These are phyloP conservation scores for Alces alces DNA, from an alignment of 2,113 vertebrate genomes.

Conservation along the genomic window DNA sequence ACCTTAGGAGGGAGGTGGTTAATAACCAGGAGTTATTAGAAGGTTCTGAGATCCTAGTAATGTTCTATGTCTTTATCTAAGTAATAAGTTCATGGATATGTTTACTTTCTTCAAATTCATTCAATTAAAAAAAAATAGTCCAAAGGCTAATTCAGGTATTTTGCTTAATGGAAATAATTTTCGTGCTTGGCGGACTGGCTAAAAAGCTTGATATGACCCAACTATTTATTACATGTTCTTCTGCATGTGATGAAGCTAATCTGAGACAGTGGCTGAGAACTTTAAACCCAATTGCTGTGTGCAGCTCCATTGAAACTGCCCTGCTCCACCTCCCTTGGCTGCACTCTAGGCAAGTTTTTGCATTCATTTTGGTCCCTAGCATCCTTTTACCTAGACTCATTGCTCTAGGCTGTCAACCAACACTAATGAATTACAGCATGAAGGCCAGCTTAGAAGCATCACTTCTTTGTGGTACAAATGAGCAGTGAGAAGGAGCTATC, in stretches of 20 bases:
- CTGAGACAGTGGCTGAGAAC: neutral
- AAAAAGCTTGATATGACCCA: constrained; percentile 13
- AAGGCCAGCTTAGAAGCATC: neutral
- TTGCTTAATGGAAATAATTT: neutral
- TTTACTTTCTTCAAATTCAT: neutral
- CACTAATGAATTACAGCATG: neutral
- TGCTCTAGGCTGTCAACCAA: constrained; percentile 4
- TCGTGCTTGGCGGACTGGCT: neutral
- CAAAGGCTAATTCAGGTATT: constrained; percentile 16
- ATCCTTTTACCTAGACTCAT: neutral
- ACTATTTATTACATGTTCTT: neutral
- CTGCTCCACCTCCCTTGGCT: neutral
- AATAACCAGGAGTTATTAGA: neutral
- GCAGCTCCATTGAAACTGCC: neutral
- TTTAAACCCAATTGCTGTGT: neutral
- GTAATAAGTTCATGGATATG: neutral
- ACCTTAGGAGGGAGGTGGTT: neutral
- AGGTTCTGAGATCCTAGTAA: neutral
- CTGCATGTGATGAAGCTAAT: neutral
- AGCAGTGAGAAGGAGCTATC: neutral
- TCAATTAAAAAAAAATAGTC: neutral
- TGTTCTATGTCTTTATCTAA: neutral
- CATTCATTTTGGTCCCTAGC: neutral
- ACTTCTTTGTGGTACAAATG: neutral
- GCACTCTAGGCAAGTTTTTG: neutral